Conservation (phyloP, 2,797 vertebrate species). For the Scolopax rusticola region DNA sequence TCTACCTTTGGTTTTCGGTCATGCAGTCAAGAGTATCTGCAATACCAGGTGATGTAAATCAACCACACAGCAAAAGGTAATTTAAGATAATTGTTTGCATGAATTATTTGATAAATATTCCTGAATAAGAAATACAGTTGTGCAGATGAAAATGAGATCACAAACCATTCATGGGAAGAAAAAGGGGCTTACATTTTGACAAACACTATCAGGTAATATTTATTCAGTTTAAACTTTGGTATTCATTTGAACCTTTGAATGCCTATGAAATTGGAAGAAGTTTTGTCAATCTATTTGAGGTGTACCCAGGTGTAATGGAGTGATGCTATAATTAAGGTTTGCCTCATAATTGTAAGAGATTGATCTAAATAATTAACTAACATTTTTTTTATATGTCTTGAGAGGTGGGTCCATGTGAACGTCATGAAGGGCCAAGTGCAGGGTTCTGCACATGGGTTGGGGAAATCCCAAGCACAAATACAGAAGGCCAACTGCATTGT, state of each 20-base stretch:
- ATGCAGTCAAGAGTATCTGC: neutral
- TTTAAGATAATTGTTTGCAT: neutral
- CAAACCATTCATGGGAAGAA: fast-evolving
- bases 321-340: neutral
- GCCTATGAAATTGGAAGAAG: neutral
- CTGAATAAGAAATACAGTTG: neutral
- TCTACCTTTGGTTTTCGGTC: neutral
- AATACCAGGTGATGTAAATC: neutral
- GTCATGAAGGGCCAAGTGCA: no score
- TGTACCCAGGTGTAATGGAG: neutral
- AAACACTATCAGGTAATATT: neutral
- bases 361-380: neutral
- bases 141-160: neutral
- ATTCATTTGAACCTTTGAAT: neutral
- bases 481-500: neutral
- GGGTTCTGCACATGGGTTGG: neutral
- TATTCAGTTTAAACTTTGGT: neutral
- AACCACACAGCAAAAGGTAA: neutral
- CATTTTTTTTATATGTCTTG: neutral
- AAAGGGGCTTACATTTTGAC: neutral
- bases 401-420: neutral
- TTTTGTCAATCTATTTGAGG: neutral
- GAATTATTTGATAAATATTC: neutral
- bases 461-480: neutral
- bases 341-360: neutral